Conservation (phyloP, 2,888 invertebrate species). For the Drosophila eohydei region DNA sequence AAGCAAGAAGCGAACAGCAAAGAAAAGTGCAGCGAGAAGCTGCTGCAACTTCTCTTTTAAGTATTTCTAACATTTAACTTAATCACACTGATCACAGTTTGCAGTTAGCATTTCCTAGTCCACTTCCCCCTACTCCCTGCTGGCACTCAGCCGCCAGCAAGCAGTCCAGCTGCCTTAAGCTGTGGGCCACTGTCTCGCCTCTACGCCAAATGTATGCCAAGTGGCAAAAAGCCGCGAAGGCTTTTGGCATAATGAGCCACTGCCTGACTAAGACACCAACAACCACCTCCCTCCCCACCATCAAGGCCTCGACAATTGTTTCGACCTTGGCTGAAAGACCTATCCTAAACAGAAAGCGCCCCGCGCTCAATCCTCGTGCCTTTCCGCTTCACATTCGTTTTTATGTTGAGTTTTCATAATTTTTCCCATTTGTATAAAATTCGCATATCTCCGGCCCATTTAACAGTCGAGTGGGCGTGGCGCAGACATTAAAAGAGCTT, state of each 20-base stretch:
- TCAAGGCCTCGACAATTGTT: slow-evolving; percentile 61
- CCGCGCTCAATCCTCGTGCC: background rate
- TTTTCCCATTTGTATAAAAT: slow-evolving; percentile 62
- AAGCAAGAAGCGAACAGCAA: background rate
- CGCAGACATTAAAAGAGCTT: slow-evolving; percentile 62
- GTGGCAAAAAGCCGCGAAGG: slow-evolving; percentile 60
- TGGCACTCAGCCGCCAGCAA: background rate
- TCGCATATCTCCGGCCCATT: slow-evolving; percentile 47
- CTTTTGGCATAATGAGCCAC: slow-evolving; percentile 72
- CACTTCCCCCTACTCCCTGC: background rate
- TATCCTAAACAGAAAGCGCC: background rate
- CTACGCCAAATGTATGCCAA: slow-evolving; percentile 69
- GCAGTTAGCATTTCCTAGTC: background rate
- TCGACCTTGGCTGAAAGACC: slow-evolving; percentile 61
- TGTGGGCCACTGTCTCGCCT: background rate
- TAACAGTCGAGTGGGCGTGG: slow-evolving; percentile 30
- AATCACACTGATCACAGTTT: background rate
- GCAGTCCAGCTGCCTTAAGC: background rate
- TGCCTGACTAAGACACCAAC: slow-evolving; percentile 11
- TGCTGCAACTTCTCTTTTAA: background rate
- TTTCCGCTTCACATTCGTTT: slow-evolving; percentile 46
- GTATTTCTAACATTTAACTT: too few relatives aligned
- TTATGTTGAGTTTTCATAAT: slow-evolving; percentile 65
- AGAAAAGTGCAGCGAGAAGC: background rate
- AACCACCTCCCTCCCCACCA: background rate